Evolutionary conservation across 2,888 invertebrate genomes (phyloP).

Genomic region (Salpingus planirostris): DNA sequence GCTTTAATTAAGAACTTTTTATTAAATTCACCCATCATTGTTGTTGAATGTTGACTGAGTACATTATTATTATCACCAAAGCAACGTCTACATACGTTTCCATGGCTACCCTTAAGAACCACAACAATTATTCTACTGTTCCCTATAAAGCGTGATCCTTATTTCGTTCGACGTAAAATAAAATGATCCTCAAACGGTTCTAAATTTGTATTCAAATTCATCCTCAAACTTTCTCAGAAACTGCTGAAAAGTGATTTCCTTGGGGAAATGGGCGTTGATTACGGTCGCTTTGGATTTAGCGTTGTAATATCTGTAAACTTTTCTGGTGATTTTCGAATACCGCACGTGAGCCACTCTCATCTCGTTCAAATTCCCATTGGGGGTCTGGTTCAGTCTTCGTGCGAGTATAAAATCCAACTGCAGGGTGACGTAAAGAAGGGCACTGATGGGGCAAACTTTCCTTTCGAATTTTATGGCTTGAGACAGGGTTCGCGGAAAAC

Average conservation of each 20-base stretch:
- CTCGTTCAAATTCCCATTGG: slow-evolving; percentile 6
- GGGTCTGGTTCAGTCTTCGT: slow-evolving; percentile 6
- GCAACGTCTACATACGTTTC: too few relatives aligned
- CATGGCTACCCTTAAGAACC: too few relatives aligned
- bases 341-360: slow-evolving; percentile 10
- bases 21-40: slow-evolving; percentile 23
- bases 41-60: too few relatives aligned
- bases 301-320: slow-evolving; percentile 7
- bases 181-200: too few relatives aligned
- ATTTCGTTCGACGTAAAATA: background rate
- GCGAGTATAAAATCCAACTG: slow-evolving; percentile 15
- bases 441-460: slow-evolving; percentile 21
- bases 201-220: slow-evolving; percentile 22
- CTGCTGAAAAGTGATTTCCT: slow-evolving; percentile 17
- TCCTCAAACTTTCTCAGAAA: slow-evolving; percentile 20
- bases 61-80: too few relatives aligned
- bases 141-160: too few relatives aligned
- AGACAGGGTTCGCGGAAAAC: slow-evolving; percentile 21
- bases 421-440: slow-evolving; percentile 19
- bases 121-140: too few relatives aligned
- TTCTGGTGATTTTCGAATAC: slow-evolving; percentile 4
- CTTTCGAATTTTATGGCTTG: slow-evolving; percentile 24
- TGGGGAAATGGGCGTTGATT: slow-evolving; percentile 18
- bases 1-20: slow-evolving; percentile 27
- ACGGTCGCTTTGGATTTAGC: slow-evolving; percentile 11